Percentiles rank a stretch among this genome's conserved stretches.
These are phyloP conservation scores for Marcusenius ussheri DNA, from an alignment of 2,113 vertebrate genomes.

Conservation along the genomic window DNA sequence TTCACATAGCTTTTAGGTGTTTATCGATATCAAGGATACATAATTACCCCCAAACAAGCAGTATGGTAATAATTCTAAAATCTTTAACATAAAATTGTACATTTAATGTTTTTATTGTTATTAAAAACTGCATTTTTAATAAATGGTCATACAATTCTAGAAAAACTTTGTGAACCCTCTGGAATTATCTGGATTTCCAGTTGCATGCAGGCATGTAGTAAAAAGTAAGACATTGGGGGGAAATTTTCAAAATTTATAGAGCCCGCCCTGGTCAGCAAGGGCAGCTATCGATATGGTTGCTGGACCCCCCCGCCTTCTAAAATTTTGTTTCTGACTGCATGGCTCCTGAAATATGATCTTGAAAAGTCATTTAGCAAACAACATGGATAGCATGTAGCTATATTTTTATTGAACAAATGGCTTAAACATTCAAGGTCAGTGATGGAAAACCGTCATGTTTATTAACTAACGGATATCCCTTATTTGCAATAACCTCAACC, in stretches of 20 bases:
- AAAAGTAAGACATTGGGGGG: background rate
- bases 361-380: background rate
- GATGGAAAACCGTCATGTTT: background rate
- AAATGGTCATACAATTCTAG: background rate
- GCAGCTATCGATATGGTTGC: background rate
- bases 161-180: background rate
- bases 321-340: background rate
- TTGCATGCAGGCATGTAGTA: background rate
- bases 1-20: background rate
- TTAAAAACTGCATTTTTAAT: background rate
- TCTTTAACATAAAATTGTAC: background rate
- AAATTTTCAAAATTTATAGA: background rate
- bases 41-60: background rate
- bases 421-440: background rate
- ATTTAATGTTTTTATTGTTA: background rate
- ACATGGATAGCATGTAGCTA: background rate
- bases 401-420: background rate
- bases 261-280: background rate
- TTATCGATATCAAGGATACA: background rate
- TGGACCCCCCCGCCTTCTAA: background rate
- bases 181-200: background rate
- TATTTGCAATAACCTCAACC: background rate
- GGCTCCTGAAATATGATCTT: background rate
- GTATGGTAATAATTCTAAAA: background rate
- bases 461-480: background rate